Evolutionary conservation across 2,888 invertebrate species (phyloP), one percentile per base, ranked within the genome.

Genomic region (Hydraecia micacea): DNA sequence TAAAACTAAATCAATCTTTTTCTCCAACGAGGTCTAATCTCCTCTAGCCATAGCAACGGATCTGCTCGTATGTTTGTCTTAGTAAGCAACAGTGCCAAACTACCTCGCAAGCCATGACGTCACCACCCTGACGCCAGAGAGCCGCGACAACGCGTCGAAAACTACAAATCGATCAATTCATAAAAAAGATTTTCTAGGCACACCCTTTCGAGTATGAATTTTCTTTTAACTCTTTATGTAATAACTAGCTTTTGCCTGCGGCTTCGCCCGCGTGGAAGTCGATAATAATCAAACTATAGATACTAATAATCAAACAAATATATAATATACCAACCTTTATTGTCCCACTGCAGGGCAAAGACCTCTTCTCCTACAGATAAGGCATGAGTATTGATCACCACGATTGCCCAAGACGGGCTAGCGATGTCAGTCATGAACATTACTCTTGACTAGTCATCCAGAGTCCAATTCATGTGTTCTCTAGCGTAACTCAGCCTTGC

Each of bases 71-170:
- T 65, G 15, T 72, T 63, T 62, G n/a, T 55, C 55, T 58, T 49
- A 3, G 49, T 52, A 60, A 65, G 52, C 73, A 84, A 84, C 58
- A 36, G 25, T 32, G 49, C 67, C 28, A 11, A 55, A 49, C 60
- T 66, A 67, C 72, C 36, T 58, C 68, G 60, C 49, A 52, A 49
- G 15, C 32, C 15, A 46, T 83, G 81, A 86, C 85, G 85, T 87
- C 85, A 86, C 25, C n/a, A 69, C 11, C 13, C 69, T 73, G 86
- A 79, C 88, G 88, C 86, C 86, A 73, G 60, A 36, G 13, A 62
- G 85, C 52, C 86, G 87, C 71, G 86, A 66, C 85, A 52, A 15
- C 49, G 25, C 65, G 76, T 46, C 81, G 84, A 76, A 75, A 66
- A 60, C 75, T 72, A 36, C 73, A 67, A 75, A 87, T 86, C 83